phyloP scores from a whole-genome alignment of 2,888 invertebrate genomes.

The Ecliptopera silaceata region DNA sequence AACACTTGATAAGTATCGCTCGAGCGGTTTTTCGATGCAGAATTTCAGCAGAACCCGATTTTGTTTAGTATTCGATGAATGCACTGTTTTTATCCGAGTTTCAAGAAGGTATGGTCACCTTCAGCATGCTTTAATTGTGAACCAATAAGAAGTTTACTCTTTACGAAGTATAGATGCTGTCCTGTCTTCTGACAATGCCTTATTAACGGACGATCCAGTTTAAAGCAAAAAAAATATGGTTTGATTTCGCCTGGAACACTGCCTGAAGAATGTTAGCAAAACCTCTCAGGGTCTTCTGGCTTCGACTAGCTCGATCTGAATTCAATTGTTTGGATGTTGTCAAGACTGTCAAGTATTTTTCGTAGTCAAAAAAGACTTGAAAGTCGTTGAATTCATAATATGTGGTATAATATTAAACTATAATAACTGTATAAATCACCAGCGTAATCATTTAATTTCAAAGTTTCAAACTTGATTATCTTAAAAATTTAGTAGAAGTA shows the following conservation, averaged over 20 bases:
- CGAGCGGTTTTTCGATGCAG: slow-evolving; percentile 68
- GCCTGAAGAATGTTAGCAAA: slow-evolving; percentile 33
- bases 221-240: slow-evolving; percentile 38
- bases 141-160: slow-evolving; percentile 71
- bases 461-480: not conserved
- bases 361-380: slow-evolving; percentile 32
- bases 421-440: not conserved
- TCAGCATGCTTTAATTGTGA: slow-evolving; percentile 75
- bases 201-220: slow-evolving; percentile 57
- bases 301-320: slow-evolving; percentile 28
- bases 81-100: slow-evolving; percentile 65
- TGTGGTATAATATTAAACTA: not conserved
- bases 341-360: slow-evolving; percentile 16
- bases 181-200: slow-evolving; percentile 58
- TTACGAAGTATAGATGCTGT: slow-evolving; percentile 49
- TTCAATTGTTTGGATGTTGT: slow-evolving; percentile 27
- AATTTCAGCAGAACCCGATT: slow-evolving; percentile 73
- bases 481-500: not conserved
- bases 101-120: slow-evolving; percentile 77
- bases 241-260: slow-evolving; percentile 24
- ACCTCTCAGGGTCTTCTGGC: slow-evolving; percentile 18
- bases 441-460: not conserved
- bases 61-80: slow-evolving; percentile 76
- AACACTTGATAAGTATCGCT: slow-evolving; percentile 83
- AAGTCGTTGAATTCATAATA: slow-evolving; percentile 1